phyloP scores from a whole-genome alignment of 2,888 invertebrate genomes.

The Caradrina kadenii region DNA sequence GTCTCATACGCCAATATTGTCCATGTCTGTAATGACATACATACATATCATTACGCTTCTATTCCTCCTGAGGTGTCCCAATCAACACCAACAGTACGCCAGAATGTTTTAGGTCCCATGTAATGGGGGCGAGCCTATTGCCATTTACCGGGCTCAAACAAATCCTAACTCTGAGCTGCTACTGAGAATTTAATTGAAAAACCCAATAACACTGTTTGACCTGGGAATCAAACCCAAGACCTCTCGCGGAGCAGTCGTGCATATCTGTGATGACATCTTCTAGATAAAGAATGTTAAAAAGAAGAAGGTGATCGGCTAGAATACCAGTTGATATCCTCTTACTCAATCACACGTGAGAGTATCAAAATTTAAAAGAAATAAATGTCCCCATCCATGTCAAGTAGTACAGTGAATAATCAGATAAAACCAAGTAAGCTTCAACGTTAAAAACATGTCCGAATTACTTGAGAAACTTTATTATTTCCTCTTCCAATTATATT shows the following conservation, averaged over 20 bases:
- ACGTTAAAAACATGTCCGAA: slow-evolving; percentile 41
- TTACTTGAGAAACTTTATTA: slow-evolving; percentile 56
- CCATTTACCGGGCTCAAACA: too few species aligned
- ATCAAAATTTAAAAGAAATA: not conserved
- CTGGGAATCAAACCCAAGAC: too few species aligned
- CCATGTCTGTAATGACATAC: not conserved
- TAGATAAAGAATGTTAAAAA: not conserved
- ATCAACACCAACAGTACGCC: too few species aligned
- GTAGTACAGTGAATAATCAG: slow-evolving; percentile 37
- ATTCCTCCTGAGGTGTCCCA: too few species aligned
- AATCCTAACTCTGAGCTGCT: too few species aligned
- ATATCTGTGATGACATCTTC: too few species aligned
- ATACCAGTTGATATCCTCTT: not conserved
- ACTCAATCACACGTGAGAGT: not conserved
- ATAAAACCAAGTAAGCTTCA: slow-evolving; percentile 38
- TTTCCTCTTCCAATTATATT: slow-evolving; percentile 61
- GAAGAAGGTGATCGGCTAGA: not conserved
- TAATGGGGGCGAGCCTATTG: too few species aligned
- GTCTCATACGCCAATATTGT: not conserved
- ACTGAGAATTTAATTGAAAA: too few species aligned
- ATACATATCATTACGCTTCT: too few species aligned
- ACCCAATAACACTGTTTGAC: too few species aligned
- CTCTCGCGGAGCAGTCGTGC: too few species aligned
- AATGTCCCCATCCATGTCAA: not conserved
- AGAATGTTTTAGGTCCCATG: too few species aligned